Base-by-base conservation (phyloP, 2,797 vertebrate species). In the Leptatherina wallacei region DNA sequence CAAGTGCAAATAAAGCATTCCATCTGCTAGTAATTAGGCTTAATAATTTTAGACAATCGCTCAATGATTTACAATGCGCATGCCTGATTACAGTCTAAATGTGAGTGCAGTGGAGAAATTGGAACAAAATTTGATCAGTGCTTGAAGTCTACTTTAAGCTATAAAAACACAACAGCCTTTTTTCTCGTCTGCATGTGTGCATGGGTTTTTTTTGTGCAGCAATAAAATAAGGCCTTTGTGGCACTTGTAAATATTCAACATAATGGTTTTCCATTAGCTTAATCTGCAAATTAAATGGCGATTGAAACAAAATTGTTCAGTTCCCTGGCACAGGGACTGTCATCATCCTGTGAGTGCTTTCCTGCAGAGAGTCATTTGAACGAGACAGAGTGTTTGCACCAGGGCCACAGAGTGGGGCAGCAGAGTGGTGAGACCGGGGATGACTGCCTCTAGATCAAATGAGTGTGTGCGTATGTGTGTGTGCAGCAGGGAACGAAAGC, bases 21-120 rank as follows among this genome's bases (percentile, higher is more conserved):
- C 98, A 99, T 99, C 98, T 99, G 98, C 97, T 97, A 92, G 96
- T 98, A 98, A 99, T 99, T 99, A 99, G 96, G 95, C 96, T 96
- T 96, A 97, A 96, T 97, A 98, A 97, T 98, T 97, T 97, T 95
- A 95, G 96, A 96, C 96, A 96, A 96, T 95, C 95, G 95, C 96
- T 97, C 95, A 85, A 97, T 98, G 96, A 98, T 97, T 97, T 97
- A 97, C 96, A 97, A 96, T 95, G 96, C 95, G 96, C 95, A 96
- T 95, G 90, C 80, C 96, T 96, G 96, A 98, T 97, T 96, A 96
- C 96, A 96, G 96, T 83, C 82, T 84, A 85, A 90, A 89, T 86
- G 83, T 84, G 83, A 85, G 73, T 44, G 69, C 71, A 47, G 61
- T 56, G 57, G 73, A 88, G 79, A 87, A 90, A 89, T 80, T 68